Base-by-base conservation (phyloP, 2,113 vertebrate species). In the Echinops telfairi region DNA sequence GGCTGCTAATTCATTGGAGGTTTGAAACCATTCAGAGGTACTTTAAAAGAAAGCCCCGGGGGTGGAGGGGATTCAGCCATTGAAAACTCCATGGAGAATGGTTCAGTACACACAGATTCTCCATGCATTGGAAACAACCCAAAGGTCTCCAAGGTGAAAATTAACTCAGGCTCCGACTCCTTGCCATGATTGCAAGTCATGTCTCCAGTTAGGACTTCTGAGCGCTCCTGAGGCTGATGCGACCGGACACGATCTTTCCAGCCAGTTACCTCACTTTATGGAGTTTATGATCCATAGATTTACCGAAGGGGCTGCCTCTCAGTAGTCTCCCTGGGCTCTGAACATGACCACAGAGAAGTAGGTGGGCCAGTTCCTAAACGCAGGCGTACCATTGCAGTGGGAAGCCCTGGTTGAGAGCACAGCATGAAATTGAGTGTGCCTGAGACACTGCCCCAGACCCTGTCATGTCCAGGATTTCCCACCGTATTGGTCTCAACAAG, bases 341-440 rank as follows among this genome's bases (percentile, higher is more conserved):
- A 92, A 19, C 6, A 47, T 8, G 70, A 15, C 1, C 8, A 17
- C 33, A 47, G 2, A n/a, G 1, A 15, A 31, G 19, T 0, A 31
- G 2, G 4, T 23, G 5, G 2, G 2, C 1, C 8, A 6, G 43
- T 29, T 7, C 31, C n/a, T n/a, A 64, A 40, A 3, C 12, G 43
- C 33, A 71, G 1, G 40, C 12, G n/a, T 92, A 40, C 29, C 33
- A 1, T 38, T 31, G 22, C 2, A 53, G 6, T 16, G 2, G 25
- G 19, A 4, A 57, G 82, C 85, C n/a, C 12, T 9, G 29, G 25
- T 15, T 6, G 23, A 80, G 27, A 62, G 4, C 20, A 78, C 38
- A 82, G 3, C 12, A 27, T 9, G 12, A 40, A 4, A 3, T 5
- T 68, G 60, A 23, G 2, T 29, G 33, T 15, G 15, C 1, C 15